Evolutionary conservation across 2,888 invertebrate species (phyloP), one percentile per base, ranked within the genome.

Genomic region (Sericinus montela): DNA sequence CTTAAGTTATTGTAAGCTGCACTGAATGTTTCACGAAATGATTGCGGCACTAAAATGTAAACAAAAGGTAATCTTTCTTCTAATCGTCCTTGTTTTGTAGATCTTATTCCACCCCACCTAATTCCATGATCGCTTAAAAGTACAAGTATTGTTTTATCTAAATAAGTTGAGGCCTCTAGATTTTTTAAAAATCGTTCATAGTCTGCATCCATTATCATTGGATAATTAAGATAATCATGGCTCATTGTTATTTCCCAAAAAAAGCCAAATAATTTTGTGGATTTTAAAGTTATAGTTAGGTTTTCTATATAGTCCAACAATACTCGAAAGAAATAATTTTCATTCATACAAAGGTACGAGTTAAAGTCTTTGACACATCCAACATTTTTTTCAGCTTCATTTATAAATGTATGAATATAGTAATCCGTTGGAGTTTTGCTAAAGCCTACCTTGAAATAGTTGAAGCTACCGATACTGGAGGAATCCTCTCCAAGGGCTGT

Each of bases 61-160:
- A 96, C 79, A 54, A 96, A 92, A 0, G 98, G 97, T 46, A 97
- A 87, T 37, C 96, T 91, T 72, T 95, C 97, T 78, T 97, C 97
- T 65, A 96, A 89, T 64, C 92, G 89, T 0, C 95, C 95, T 75
- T 96, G 94, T 69, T 93, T 94, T 0, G 96, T 96, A 47, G 89
- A 81, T 1, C 95, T 90, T 56, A 96, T 94, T 1, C 86, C 84
- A 0, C 97, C 97, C 92, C 94, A 97, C 52, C 97, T 88, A 55
- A 96, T 92, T 0, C 97, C 97, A 66, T 97, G 97, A 70, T 97
- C 97, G 70, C 97, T 96, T 85, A 96, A 89, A 8, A 95, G 73
- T 30, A 96, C 76, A 14, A 94, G 52, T n/a, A 92, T 89, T 0
- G 95, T 94, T 15, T 91, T 85, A 43, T 93, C 90, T 16, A 95